Evolutionary conservation across 2,113 vertebrate species (phyloP).

Genomic region (Taurulus bubalis): DNA sequence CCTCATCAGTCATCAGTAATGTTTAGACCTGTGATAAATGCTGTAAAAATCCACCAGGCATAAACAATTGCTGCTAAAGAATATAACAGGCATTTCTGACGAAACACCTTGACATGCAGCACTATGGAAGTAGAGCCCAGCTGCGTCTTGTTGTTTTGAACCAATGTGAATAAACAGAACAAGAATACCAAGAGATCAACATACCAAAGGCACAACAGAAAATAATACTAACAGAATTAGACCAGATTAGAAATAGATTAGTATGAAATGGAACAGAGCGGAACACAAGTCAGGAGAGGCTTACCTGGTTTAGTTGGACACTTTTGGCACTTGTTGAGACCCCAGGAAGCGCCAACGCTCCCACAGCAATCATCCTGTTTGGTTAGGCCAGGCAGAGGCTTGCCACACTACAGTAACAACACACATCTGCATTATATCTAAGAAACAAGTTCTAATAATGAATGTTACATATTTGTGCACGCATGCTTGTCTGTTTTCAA

Average conservation of each 20-base stretch:
- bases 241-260: constrained; percentile 40
- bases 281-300: constrained; percentile 37
- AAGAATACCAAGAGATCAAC: constrained; percentile 45
- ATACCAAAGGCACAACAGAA: constrained; percentile 39
- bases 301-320: constrained; percentile 94
- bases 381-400: constrained; percentile 90
- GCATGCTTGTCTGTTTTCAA: constrained; percentile 44
- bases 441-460: constrained; percentile 38
- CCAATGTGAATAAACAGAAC: constrained; percentile 13
- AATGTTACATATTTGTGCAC: constrained; percentile 50
- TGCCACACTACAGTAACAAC: constrained; percentile 89
- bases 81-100: constrained; percentile 26
- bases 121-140: constrained; percentile 6
- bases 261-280: constrained; percentile 31
- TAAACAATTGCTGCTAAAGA: constrained; percentile 35
- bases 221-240: constrained; percentile 36
- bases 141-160: constrained; percentile 18
- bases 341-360: constrained; percentile 94
- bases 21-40: constrained; percentile 37
- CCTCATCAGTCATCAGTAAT: constrained; percentile 28
- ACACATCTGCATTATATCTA: constrained; percentile 72
- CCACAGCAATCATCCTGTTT: constrained; percentile 95
- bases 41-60: constrained; percentile 28
- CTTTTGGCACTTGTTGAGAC: constrained; percentile 87
- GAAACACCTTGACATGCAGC: constrained; percentile 23